Evolutionary conservation across 92 coral and sea anemone species (phyloP).

Genomic region (Actinernus sp.): DNA sequence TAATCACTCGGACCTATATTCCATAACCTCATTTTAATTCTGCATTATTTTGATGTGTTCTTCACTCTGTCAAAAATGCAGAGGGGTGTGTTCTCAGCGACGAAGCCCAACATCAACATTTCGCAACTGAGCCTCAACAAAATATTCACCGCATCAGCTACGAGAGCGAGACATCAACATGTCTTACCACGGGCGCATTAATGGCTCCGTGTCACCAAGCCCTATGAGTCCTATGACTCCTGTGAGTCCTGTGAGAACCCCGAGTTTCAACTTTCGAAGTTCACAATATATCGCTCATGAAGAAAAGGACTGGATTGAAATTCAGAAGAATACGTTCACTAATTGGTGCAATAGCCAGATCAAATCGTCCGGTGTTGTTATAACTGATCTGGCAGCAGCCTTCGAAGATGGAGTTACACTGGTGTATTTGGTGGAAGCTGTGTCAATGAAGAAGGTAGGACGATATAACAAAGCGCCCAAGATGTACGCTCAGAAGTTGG

Average conservation of each 20-base stretch:
- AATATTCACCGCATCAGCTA: not conserved
- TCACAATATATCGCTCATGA: slow-evolving; percentile 73
- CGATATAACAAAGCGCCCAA: slow-evolving; percentile 69
- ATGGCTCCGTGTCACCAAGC: not conserved
- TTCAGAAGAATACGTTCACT: slow-evolving; percentile 88
- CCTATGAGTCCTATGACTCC: not conserved
- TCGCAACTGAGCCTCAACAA: not conserved
- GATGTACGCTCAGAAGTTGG: slow-evolving; percentile 90
- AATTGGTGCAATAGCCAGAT: slow-evolving; percentile 95
- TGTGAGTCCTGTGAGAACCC: not conserved
- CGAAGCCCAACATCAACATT: not conserved
- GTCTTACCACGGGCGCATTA: not conserved
- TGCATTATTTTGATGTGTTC: slow-evolving; percentile 34
- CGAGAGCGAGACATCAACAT: not conserved
- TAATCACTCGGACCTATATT: too few species aligned
- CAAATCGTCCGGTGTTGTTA: slow-evolving; percentile 70
- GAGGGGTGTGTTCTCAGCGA: slow-evolving; percentile 34
- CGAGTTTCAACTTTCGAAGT: slow-evolving; percentile 61
- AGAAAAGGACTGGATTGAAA: slow-evolving; percentile 94
- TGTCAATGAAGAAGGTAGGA: slow-evolving; percentile 84
- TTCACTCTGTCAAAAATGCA: slow-evolving; percentile 50
- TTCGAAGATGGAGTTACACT: slow-evolving; percentile 87
- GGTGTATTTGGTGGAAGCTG: slow-evolving; percentile 90
- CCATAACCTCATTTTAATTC: slow-evolving; percentile 9
- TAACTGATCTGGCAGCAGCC: slow-evolving; percentile 76